Evolutionary conservation across 1,140 invertebrate species (phyloP).

Genomic region (Ericerus pela): DNA sequence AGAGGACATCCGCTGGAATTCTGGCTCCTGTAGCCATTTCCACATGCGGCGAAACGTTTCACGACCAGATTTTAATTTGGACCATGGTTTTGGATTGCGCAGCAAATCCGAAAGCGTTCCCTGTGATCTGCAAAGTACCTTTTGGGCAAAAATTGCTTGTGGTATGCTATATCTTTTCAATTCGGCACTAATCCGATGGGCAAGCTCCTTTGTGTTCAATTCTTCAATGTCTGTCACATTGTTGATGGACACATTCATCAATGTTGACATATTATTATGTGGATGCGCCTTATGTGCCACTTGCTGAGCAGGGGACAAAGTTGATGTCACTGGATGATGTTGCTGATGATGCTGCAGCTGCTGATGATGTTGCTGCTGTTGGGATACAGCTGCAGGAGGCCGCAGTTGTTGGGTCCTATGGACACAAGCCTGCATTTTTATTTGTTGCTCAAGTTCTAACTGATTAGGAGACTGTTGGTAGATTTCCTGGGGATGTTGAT

Average conservation of each 20-base stretch:
- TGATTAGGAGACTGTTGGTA: too few species aligned
- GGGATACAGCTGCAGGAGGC: constrained; percentile 27
- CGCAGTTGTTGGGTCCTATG: too few species aligned
- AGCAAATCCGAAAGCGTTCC: constrained; percentile 94
- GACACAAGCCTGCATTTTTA: too few species aligned
- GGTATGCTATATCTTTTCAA: constrained; percentile 98
- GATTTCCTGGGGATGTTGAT: constrained; percentile 17
- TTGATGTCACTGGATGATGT: constrained; percentile 14
- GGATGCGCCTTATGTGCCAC: constrained; percentile 12
- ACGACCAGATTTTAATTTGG: constrained; percentile 95
- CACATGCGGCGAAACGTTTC: constrained; percentile 99
- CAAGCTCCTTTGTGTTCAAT: constrained; percentile 98
- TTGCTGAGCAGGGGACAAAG: constrained; percentile 9
- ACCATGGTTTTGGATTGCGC: constrained; percentile 98
- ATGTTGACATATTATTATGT: too few species aligned
- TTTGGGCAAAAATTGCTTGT: constrained; percentile 97
- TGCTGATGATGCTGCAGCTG: constrained; percentile 33
- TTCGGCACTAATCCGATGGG: constrained; percentile 95
- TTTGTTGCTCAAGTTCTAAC: too few species aligned
- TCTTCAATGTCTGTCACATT: constrained; percentile 51
- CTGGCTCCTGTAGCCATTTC: constrained; percentile 99
- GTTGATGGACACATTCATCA: neutral
- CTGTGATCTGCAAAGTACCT: constrained; percentile 93
- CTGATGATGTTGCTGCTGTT: constrained; percentile 32
- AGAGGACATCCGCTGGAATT: constrained; percentile 98